Conservation (phyloP, 2,888 invertebrate species). For the Rhagophthalmus giganteus region DNA sequence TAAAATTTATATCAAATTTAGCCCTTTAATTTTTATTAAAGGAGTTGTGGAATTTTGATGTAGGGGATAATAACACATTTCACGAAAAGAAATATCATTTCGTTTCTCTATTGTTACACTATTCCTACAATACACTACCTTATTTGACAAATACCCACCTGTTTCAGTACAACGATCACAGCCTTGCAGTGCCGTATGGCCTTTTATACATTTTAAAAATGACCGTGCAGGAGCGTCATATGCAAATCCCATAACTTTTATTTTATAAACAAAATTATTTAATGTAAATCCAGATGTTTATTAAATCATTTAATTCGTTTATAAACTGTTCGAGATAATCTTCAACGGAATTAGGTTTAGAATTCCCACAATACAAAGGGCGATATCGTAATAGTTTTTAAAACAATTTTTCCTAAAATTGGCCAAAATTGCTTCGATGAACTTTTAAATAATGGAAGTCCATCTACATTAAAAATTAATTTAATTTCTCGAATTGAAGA, state of each 20-base stretch:
- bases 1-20: slow-evolving; percentile 14
- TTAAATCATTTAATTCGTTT: background rate
- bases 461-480: slow-evolving; percentile 12
- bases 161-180: slow-evolving; percentile 19
- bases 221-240: slow-evolving; percentile 17
- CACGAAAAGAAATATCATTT: too few relatives aligned
- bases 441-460: slow-evolving; percentile 6
- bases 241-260: background rate
- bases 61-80: too few relatives aligned
- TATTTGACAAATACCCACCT: slow-evolving; percentile 7
- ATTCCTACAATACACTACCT: slow-evolving; percentile 10
- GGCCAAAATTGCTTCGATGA: slow-evolving; percentile 5
- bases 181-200: slow-evolving; percentile 14
- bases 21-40: slow-evolving; percentile 5
- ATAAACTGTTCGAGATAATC: background rate
- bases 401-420: background rate
- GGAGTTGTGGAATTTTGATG: slow-evolving; percentile 16
- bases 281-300: background rate
- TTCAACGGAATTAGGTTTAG: background rate
- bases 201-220: slow-evolving; percentile 20
- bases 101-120: slow-evolving; percentile 5
- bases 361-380: slow-evolving; percentile 1
- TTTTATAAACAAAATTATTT: background rate
- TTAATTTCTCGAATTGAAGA: too few relatives aligned
- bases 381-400: background rate